Evolutionary conservation across 2,888 invertebrate genomes (phyloP), one percentile per base, ranked within the genome.

Genomic region (Clepsis dumicolana): DNA sequence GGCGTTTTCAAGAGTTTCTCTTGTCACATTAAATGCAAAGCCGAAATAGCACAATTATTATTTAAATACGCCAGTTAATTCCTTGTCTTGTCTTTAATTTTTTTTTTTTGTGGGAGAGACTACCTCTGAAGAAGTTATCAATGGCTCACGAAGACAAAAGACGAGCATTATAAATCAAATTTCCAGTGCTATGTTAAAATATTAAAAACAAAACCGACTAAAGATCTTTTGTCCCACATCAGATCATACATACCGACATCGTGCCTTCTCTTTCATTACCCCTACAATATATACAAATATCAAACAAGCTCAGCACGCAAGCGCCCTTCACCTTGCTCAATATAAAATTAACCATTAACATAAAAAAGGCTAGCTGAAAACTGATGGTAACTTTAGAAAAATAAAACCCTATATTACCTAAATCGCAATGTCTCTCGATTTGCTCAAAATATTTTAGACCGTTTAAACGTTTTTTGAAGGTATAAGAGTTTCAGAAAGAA

Each of bases 351-450:
- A 85, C 74, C 72, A 84, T 86, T 85, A 84, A n/a, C 74, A 87
- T 50, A 81, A 83, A 83, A 87, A 88, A 90, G 86, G 85, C 92
- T 92, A 93, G 91, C 91, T 85, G 90, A 90, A 88, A 91, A 90
- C 90, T 91, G 87, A 86, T 92, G 93, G 93, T 93, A 93, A 93
- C 93, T 92, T 89, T 89, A 90, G 90, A 88, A 89, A 87, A 87
- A 84, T 85, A 77, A 87, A 87, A 83, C 72, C 77, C 83, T 90
- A 86, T 80, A 79, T 84, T 89, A n/a, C n/a, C n/a, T n/a, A 90
- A 75, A 81, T 80, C 85, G 87, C 88, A 87, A 90, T 87, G 89
- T 91, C 88, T 90, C 88, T 89, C 88, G 79, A 82, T 77, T 80
- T 74, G 80, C 78, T 74, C 75, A 78, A 77, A 79, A 70, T 75